These are phyloP conservation scores for Emydocephalus ijimae DNA, from an alignment of 2,113 vertebrate species.

Conservation along the genomic window DNA sequence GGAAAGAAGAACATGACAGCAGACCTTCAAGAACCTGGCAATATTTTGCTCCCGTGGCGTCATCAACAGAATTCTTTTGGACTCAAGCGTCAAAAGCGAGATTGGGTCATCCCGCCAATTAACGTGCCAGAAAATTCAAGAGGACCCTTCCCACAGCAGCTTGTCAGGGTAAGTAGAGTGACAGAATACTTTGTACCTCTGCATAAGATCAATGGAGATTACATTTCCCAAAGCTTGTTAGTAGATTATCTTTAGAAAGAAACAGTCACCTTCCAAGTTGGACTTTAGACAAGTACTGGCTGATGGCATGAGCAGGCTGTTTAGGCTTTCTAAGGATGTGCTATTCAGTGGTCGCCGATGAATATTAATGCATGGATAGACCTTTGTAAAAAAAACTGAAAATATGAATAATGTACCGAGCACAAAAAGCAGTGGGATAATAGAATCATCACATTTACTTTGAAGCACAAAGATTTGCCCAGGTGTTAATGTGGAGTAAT, in stretches of 20 bases:
- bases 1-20: slow-evolving; percentile 51
- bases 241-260: neutral
- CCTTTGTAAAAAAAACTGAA: neutral
- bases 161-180: slow-evolving; percentile 85
- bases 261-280: neutral
- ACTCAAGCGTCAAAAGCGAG: slow-evolving; percentile 85
- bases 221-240: neutral
- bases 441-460: neutral
- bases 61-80: slow-evolving; percentile 67
- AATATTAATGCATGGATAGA: neutral
- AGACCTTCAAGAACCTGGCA: slow-evolving; percentile 67
- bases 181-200: neutral
- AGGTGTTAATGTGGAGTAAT: neutral
- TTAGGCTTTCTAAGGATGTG: neutral
- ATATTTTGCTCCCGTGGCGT: slow-evolving; percentile 75
- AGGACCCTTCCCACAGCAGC: slow-evolving; percentile 94
- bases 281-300: neutral
- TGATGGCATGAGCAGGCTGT: neutral
- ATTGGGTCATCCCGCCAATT: slow-evolving; percentile 98
- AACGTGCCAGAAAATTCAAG: slow-evolving; percentile 94
- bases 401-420: neutral
- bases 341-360: neutral
- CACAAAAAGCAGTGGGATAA: neutral
- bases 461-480: neutral
- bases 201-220: neutral